Evolutionary conservation across 2,113 vertebrate genomes (phyloP).

Genomic region (Gasterosteus nipponicus): DNA sequence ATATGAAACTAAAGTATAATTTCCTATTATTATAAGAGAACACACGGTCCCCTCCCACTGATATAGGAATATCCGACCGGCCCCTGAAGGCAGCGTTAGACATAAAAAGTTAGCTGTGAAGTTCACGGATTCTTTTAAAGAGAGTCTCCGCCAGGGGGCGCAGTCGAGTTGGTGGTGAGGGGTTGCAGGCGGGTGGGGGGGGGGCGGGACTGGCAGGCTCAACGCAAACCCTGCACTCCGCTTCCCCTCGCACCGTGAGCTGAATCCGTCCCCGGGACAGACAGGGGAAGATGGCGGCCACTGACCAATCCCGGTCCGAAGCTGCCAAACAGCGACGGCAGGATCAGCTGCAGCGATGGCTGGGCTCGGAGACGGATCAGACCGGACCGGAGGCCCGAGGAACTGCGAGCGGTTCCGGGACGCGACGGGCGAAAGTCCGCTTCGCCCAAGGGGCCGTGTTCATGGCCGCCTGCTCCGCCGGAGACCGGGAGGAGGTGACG

Average conservation of each 20-base stretch:
- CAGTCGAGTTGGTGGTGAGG: background rate
- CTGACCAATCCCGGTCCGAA: slow-evolving; percentile 87
- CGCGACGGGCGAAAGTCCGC: slow-evolving; percentile 78
- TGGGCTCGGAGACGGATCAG: slow-evolving; percentile 82
- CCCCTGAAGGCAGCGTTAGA: slow-evolving; percentile 46
- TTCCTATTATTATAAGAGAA: background rate
- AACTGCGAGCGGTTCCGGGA: slow-evolving; percentile 43
- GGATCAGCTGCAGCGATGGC: slow-evolving; percentile 86
- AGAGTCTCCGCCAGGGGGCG: slow-evolving; percentile 72
- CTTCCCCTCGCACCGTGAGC: slow-evolving; percentile 71
- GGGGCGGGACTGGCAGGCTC: slow-evolving; percentile 33
- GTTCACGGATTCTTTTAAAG: slow-evolving; percentile 6
- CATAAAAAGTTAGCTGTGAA: slow-evolving; percentile 31
- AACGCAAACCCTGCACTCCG: slow-evolving; percentile 49
- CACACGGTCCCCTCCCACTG: background rate
- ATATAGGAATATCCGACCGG: slow-evolving; percentile 21
- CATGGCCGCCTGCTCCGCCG: slow-evolving; percentile 87
- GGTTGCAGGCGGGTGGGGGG: too few relatives aligned
- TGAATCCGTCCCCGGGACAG: slow-evolving; percentile 83
- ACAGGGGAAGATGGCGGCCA: slow-evolving; percentile 88
- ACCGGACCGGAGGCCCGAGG: slow-evolving; percentile 68
- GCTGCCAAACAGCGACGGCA: slow-evolving; percentile 85
- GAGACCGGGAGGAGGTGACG: slow-evolving; percentile 86
- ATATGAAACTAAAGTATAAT: too few relatives aligned
- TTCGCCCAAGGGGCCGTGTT: slow-evolving; percentile 88